Conservation (phyloP, 2,888 invertebrate species). For the Rapana venosa region DNA sequence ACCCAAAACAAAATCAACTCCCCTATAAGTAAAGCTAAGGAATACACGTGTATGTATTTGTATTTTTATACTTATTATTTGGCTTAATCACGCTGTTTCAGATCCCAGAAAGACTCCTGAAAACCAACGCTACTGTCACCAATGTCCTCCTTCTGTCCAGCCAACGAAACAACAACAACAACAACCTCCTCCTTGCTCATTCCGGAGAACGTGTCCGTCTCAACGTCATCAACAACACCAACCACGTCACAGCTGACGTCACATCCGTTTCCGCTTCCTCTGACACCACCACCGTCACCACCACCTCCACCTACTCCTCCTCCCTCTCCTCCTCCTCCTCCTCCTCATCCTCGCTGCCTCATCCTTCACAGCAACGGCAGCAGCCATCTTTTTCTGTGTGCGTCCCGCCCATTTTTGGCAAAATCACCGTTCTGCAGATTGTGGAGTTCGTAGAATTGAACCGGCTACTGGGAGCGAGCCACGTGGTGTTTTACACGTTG, state of each 20-base stretch:
- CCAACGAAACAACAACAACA: background rate
- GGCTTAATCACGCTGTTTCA: background rate
- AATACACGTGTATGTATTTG: no score
- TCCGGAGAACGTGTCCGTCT: conserved; percentile 21
- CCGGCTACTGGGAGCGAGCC: conserved; percentile 53
- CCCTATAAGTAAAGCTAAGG: no score
- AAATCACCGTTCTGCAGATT: conserved; percentile 43
- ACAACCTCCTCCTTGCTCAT: background rate
- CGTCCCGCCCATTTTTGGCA: conserved; percentile 58
- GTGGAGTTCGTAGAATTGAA: conserved; percentile 59
- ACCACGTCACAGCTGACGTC: background rate
- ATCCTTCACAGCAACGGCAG: background rate
- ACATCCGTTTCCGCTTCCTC: background rate
- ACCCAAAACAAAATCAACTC: no score
- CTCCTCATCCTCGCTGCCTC: background rate
- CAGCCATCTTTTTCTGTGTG: conserved; percentile 51
- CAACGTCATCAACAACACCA: conserved; percentile 18
- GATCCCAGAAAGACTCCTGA: background rate
- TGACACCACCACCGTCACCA: no score
- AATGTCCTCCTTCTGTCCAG: background rate
- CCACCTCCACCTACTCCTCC: background rate
- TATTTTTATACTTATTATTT: no score
- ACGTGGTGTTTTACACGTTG: conserved; percentile 55
- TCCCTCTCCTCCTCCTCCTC: background rate
- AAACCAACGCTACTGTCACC: no score